Evolutionary conservation across 2,113 vertebrate genomes (phyloP), one percentile per base, ranked within the genome.

Genomic region (Paedocypris sp.): DNA sequence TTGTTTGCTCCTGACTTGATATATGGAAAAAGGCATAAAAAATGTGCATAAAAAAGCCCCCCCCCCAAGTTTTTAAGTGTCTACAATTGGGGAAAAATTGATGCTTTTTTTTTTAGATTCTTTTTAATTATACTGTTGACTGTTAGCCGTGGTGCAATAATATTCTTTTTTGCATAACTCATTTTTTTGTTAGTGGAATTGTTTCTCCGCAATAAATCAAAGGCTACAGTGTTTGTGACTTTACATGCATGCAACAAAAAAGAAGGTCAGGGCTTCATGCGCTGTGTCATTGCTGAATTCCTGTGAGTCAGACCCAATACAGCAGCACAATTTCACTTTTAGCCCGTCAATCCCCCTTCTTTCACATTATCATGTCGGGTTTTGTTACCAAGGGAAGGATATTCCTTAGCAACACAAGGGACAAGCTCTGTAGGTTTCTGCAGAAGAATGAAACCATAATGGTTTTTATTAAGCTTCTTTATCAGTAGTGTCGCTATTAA

Each of bases 381-480:
- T 56, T 57, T 31, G 53, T 57, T 43, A 43, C 39, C 53, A 57
- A 31, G 53, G 38, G 53, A 43, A 13, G 53, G 6, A 42, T 58
- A 43, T 58, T 58, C 26, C 53, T 58, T 58, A 58, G 54, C 54
- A 58, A 58, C 54, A 58, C 38, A 20, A 26, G 12, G 13, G 11
- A 53, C 12, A 8, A 43, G 18, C 6, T 13, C 25, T 12, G 15
- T n/a, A 22, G 16, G 31, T 7, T 18, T 8, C 16, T 58, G 38
- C 23, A 58, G 18, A 32, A 43, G 39, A 58, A 58, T 58, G 39
- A 58, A 16, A 58, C 18, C 26, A 9, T 23, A 58, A 43, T 43
- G 54, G 25, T 58, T 58, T n/a, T 43, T 32, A 57, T 57, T 57
- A 57, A 13, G 53, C 39, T 43, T 58, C 25, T 58, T 58, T 58